A percentile compares a stretch with the other conserved stretches of the same genome.
These are phyloP conservation scores for Hiodon tergisus DNA, from an alignment of 2,113 vertebrate genomes.

Conservation along the genomic window DNA sequence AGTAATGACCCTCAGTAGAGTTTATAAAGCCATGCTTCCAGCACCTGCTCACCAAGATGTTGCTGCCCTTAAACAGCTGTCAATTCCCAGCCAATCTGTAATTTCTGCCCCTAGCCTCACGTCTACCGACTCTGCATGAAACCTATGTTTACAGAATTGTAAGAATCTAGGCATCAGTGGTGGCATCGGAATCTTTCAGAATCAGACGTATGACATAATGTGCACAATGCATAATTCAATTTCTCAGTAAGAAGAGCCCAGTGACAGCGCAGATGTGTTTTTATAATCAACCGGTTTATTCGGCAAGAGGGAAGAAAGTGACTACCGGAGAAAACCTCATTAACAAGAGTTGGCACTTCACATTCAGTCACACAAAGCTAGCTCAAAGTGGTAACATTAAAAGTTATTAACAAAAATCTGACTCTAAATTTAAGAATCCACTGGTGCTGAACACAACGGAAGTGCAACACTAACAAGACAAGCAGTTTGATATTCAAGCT, in stretches of 20 bases:
- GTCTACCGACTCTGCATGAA: slow-evolving; percentile 21
- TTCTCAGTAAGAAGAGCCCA: neutral
- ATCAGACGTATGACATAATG: neutral
- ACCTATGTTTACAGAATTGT: neutral
- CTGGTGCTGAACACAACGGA: too few species aligned
- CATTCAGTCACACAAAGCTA: too few species aligned
- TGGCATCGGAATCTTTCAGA: neutral
- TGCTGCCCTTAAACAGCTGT: slow-evolving; percentile 33
- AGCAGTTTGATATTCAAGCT: too few species aligned
- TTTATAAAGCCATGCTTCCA: slow-evolving; percentile 44
- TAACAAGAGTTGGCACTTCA: too few species aligned
- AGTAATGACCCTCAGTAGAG: slow-evolving; percentile 41
- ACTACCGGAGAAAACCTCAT: too few species aligned
- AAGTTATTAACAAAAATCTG: too few species aligned
- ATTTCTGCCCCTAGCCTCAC: slow-evolving; percentile 26
- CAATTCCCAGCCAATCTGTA: slow-evolving; percentile 43
- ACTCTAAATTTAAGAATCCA: too few species aligned
- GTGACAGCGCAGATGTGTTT: too few species aligned
- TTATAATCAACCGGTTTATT: too few species aligned
- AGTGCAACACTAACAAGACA: too few species aligned
- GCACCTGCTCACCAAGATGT: slow-evolving; percentile 46
- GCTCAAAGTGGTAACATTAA: too few species aligned
- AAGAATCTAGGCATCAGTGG: neutral
- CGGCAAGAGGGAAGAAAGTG: too few species aligned
- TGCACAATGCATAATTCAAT: neutral